A percentile compares a stretch with the other conserved stretches of the same genome.
These are phyloP conservation scores for Hepsetus odoe DNA, from an alignment of 2,113 vertebrate species.

Conservation along the genomic window DNA sequence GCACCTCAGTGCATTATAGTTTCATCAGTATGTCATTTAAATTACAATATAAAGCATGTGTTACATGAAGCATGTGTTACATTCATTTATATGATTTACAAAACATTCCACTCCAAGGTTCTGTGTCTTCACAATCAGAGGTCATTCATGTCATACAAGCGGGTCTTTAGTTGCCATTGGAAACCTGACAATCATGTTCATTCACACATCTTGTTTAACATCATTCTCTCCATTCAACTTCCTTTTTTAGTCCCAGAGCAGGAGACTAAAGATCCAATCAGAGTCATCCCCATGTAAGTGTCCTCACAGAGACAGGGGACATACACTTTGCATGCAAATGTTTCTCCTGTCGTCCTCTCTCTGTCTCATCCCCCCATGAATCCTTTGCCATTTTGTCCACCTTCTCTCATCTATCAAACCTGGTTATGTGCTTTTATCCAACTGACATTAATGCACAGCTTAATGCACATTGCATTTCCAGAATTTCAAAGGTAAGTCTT, in stretches of 20 bases:
- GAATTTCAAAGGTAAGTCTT: slow-evolving; percentile 21
- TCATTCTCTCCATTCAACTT: slow-evolving; percentile 68
- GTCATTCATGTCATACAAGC: slow-evolving; percentile 37
- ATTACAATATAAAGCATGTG: background rate
- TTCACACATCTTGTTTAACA: slow-evolving; percentile 84
- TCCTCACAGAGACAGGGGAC: slow-evolving; percentile 66
- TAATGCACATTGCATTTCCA: slow-evolving; percentile 11
- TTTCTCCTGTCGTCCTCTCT: slow-evolving; percentile 18
- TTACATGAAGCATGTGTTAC: background rate
- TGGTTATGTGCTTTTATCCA: slow-evolving; percentile 72
- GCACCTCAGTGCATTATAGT: background rate
- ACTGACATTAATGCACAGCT: slow-evolving; percentile 19
- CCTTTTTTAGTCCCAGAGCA: slow-evolving; percentile 91
- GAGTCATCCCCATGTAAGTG: slow-evolving; percentile 98
- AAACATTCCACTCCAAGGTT: background rate
- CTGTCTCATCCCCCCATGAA: background rate
- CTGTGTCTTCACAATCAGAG: slow-evolving; percentile 6
- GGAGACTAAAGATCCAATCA: slow-evolving; percentile 92
- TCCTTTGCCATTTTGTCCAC: slow-evolving; percentile 33
- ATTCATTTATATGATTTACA: background rate
- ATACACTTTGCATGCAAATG: slow-evolving; percentile 54
- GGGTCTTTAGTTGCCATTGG: slow-evolving; percentile 46
- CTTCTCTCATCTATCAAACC: slow-evolving; percentile 63
- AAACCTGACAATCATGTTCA: slow-evolving; percentile 59
- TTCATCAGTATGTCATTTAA: background rate